phyloP scores from a whole-genome alignment of 2,113 vertebrate genomes.

The Haemorhous mexicanus region DNA sequence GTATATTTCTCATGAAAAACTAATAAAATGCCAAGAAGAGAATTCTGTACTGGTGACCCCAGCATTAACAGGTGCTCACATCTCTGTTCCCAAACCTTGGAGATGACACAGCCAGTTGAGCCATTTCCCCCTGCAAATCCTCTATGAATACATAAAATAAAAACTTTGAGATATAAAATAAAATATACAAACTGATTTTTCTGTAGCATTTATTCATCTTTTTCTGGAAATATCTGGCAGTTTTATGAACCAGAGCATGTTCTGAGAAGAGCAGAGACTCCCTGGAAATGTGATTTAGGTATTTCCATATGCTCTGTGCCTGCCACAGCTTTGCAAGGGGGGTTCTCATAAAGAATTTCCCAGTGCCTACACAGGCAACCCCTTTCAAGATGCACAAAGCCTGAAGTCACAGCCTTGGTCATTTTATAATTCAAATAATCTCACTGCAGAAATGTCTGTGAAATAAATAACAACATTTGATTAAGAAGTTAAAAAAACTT shows the following conservation, averaged over 20 bases:
- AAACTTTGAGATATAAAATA: too few relatives aligned
- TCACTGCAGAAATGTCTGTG: neutral
- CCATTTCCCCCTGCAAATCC: neutral
- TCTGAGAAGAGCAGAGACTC: neutral
- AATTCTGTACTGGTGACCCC: neutral
- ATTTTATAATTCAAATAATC: neutral
- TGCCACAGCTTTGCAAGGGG: neutral
- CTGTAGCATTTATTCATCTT: neutral
- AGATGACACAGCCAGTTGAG: neutral
- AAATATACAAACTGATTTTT: neutral
- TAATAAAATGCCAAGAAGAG: neutral
- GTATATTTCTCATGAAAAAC: neutral
- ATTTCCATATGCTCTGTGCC: neutral
- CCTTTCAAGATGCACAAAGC: neutral
- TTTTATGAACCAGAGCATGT: neutral
- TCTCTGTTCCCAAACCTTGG: neutral
- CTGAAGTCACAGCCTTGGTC: neutral
- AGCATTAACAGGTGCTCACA: too few relatives aligned
- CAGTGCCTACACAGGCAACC: neutral
- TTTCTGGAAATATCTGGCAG: neutral
- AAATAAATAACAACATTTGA: neutral
- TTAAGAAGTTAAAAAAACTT: slow-evolving; percentile 9
- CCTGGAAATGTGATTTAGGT: neutral
- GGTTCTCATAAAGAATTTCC: neutral
- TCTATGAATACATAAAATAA: neutral